Evolutionary conservation across 1,140 invertebrate species (phyloP).

Genomic region (Halesus radiatus): DNA sequence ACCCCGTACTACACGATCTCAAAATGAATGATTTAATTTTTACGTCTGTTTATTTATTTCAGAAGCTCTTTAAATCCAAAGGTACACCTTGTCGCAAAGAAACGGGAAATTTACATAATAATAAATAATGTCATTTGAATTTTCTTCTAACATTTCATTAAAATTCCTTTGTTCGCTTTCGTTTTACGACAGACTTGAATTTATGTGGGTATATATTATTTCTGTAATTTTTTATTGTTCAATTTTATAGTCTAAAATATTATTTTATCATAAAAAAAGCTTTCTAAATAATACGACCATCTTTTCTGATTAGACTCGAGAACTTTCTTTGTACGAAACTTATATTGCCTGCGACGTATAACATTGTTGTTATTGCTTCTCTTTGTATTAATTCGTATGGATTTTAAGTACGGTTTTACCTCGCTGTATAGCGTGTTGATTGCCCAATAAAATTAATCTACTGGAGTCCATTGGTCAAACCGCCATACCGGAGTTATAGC

Average conservation of each 20-base stretch:
- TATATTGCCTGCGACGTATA: background rate
- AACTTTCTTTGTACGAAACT: background rate
- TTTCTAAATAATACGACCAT: constrained; percentile 29
- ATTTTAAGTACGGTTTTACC: constrained; percentile 9
- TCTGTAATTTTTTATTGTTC: constrained; percentile 1
- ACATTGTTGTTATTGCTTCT: too few relatives aligned
- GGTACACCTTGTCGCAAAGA: too few relatives aligned
- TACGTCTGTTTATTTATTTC: too few relatives aligned
- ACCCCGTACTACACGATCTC: too few relatives aligned
- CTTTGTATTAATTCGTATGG: constrained; percentile 20
- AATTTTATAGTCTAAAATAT: constrained; percentile 15
- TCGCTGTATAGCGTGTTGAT: constrained; percentile 18
- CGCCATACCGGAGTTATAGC: background rate
- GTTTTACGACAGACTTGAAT: constrained; percentile 24
- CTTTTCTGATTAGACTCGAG: constrained; percentile 8
- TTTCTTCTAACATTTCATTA: constrained; percentile 17
- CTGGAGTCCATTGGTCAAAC: constrained; percentile 1
- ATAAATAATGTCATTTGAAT: background rate
- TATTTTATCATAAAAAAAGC: constrained; percentile 27
- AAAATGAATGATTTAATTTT: too few relatives aligned
- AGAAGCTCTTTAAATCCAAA: too few relatives aligned
- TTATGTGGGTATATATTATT: constrained; percentile 14
- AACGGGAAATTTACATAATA: constrained; percentile 6
- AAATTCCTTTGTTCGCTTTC: constrained; percentile 15
- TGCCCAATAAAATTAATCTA: constrained; percentile 9